Conservation (phyloP, 2,797 vertebrate genomes). For the Pteronotus mesoamericanus region DNA sequence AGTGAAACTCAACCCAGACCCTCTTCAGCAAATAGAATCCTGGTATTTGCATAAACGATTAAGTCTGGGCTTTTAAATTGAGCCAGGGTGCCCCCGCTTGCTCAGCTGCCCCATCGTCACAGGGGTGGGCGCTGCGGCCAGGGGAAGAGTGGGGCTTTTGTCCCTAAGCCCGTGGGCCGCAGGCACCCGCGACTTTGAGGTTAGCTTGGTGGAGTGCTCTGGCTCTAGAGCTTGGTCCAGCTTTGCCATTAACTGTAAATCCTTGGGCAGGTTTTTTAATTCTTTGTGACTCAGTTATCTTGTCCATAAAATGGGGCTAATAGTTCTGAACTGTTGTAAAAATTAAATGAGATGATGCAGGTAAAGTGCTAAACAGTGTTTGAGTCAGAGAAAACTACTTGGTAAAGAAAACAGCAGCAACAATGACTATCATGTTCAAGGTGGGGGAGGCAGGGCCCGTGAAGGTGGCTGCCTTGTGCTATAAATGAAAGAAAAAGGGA, state of each 20-base stretch:
- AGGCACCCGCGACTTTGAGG: neutral
- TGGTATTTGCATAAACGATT: conserved; percentile 61
- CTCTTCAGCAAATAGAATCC: conserved; percentile 10
- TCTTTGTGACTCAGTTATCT: neutral
- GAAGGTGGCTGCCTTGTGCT: neutral
- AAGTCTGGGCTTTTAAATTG: conserved; percentile 44
- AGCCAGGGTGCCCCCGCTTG: neutral
- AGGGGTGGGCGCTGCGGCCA: rapidly evolving
- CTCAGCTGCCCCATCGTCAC: neutral
- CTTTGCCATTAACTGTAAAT: neutral
- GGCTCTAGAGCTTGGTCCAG: neutral
- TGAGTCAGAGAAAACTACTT: neutral
- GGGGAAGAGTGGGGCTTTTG: neutral
- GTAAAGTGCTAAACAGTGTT: neutral
- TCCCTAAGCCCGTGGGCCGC: neutral
- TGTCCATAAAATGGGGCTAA: neutral
- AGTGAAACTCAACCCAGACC: conserved; percentile 60
- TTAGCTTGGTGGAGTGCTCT: neutral
- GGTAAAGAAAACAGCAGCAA: neutral
- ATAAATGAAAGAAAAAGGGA: neutral
- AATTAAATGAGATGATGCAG: neutral
- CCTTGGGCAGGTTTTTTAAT: neutral
- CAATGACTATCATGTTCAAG: neutral
- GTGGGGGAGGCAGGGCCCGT: neutral
- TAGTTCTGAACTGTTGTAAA: neutral